Evolutionary conservation across 2,113 vertebrate species (phyloP), one percentile per base, ranked within the genome.

Genomic region (Hypocryptadius cinnamomeus): DNA sequence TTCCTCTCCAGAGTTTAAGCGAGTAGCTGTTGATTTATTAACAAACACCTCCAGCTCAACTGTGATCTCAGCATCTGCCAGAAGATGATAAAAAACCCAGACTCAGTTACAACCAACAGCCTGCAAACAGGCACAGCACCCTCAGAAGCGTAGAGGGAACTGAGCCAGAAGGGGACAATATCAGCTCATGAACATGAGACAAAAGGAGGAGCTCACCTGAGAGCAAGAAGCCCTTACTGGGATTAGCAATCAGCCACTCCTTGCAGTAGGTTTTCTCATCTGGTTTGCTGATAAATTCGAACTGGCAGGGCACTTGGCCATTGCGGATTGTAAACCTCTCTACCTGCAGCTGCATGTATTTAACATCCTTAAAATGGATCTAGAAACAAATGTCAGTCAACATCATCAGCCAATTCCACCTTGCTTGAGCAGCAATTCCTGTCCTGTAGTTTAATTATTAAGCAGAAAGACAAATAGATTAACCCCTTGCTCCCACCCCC

Each of bases 251-350:
- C 81, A 99, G 97, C 99, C 99, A 99, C 51, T 97, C 97, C 92
- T 99, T 99, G 97, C 98, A 99, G 95, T 99, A 99, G 12, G 97
- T 97, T 3, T 86, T 3, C 85, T 99, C 99, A 25, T 98, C 98
- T 19, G 98, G 98, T 95, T 99, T 99, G 96, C 77, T 98, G 93
- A 99, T 99, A 80, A 99, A 99, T 91, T 99, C 98, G 21, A 99
- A 99, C 92, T 99, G 99, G 95, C 99, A 99, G 7, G 99, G 99
- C 57, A 99, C 99, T 95, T 98, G 98, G 24, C 99, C 98, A 30
- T 99, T 99, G 63, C 89, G 88, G 87, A 99, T 97, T 31, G 96
- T 98, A 51, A 99, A 95, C 25, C 97, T 98, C 80, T 98, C 91
- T 4, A 98, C 97, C 74, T 98, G 98, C 76, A 99, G 98, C 91